Base-by-base conservation (phyloP, 2,113 vertebrate genomes). In the Harpagus bidentatus region DNA sequence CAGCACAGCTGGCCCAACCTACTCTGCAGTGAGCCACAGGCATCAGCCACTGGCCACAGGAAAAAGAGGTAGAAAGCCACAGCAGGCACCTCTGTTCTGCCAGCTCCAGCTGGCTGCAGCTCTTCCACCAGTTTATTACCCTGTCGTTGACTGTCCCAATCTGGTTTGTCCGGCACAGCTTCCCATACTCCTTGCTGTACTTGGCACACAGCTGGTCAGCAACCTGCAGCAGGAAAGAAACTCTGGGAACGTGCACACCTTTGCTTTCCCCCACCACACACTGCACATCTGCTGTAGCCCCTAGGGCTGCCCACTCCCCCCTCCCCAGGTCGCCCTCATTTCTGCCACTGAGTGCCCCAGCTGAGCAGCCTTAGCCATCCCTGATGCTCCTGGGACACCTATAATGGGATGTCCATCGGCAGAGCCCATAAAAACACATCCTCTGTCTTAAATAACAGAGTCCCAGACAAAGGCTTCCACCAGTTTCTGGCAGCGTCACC, bases 161-260 rank as follows among this genome's bases (percentile, higher is more conserved):
- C 98, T 99, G 99, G 98, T 99, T 99, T 96, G 99, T 99, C 96
- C 99, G 99, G 97, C 99, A 99, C 48, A 99, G 98, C 96, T 99
- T 99, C 95, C 99, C 99, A 29, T 99, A 99, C 95, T 99, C 99
- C 94, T 99, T 99, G 98, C 99, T 99, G 93, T 99, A 99, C 97
- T 99, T 99, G 95, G 99, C 99, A 97, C 99, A 99, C 29, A 99
- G 98, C 88, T 99, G 99, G 91, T 99, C 99, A 69, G 99, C 99
- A 80, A 99, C 99, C 99, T 99, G 96, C 47, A 95, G 89, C 52
- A 87, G 55, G 52, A 84, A 63, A 97, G 59, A 94, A 50, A 86
- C 32, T 69, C 48, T 56, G 47, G 52, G 32, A 53, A 61, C 7
- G 6, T 5, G 13, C 59, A 82, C 13, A 67, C 2, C 5, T 20